Evolutionary conservation across 2,888 invertebrate species (phyloP).

Genomic region (Pandemis corylana): DNA sequence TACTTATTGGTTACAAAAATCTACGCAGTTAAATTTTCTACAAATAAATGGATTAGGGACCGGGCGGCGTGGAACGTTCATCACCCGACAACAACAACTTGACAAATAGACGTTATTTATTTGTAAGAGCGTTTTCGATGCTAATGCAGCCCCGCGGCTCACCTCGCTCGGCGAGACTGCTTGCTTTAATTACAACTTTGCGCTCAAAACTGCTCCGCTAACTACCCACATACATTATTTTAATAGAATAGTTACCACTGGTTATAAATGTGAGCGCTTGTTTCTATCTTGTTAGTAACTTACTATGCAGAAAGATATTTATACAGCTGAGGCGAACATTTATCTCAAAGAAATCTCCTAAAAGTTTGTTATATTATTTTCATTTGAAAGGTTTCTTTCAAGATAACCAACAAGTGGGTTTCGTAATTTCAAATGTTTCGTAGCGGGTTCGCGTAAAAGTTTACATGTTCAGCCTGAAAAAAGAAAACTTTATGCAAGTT

Average conservation of each 20-base stretch:
- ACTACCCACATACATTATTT: constrained; percentile 14
- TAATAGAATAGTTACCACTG: constrained; percentile 5
- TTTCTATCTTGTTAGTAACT: not conserved
- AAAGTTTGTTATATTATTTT: constrained; percentile 10
- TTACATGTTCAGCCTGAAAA: not conserved
- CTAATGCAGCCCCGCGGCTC: constrained; percentile 7
- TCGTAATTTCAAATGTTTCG: constrained; percentile 6
- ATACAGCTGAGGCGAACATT: not conserved
- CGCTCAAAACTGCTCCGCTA: constrained; percentile 24
- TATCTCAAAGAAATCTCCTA: not conserved
- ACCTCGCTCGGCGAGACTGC: constrained; percentile 8
- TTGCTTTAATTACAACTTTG: constrained; percentile 33
- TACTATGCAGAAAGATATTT: not conserved
- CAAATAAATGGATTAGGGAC: not conserved
- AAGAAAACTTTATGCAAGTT: not conserved
- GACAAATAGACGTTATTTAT: constrained; percentile 9
- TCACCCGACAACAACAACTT: not conserved
- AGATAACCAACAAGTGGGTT: constrained; percentile 5
- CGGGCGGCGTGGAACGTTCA: not conserved
- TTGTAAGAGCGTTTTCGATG: constrained; percentile 5
- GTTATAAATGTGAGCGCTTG: not conserved
- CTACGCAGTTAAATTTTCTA: not conserved
- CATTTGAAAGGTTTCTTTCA: constrained; percentile 15
- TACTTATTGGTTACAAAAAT: not conserved
- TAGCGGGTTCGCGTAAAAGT: not conserved